Percentiles rank a stretch among this genome's conserved stretches.
These are phyloP conservation scores for Heliconius ismenius DNA, from an alignment of 2,888 invertebrate genomes.

Conservation along the genomic window DNA sequence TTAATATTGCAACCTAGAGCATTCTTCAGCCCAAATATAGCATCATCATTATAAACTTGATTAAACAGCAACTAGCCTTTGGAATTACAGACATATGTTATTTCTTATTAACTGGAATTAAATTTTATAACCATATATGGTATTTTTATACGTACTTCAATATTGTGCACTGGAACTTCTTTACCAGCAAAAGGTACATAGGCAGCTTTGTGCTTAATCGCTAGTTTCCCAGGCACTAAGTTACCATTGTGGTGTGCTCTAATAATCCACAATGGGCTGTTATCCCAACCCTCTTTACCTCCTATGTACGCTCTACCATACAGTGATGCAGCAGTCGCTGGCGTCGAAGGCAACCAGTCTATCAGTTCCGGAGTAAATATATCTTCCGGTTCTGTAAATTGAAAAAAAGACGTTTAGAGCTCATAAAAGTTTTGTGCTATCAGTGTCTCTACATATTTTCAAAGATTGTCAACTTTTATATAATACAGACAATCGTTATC, in stretches of 20 bases:
- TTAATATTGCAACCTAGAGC: not conserved
- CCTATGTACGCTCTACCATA: slow-evolving; percentile 63
- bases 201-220: slow-evolving; percentile 65
- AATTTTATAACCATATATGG: not conserved
- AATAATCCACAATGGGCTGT: slow-evolving; percentile 73
- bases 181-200: slow-evolving; percentile 65
- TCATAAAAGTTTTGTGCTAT: not conserved
- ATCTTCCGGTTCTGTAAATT: slow-evolving; percentile 41
- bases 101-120: not conserved
- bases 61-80: not conserved
- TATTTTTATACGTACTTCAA: slow-evolving; percentile 62
- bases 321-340: slow-evolving; percentile 54
- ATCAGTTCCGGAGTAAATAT: slow-evolving; percentile 34
- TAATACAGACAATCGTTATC: not conserved
- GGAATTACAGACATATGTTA: not conserved
- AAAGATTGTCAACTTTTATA: not conserved
- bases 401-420: not conserved
- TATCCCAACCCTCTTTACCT: slow-evolving; percentile 73
- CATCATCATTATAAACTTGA: not conserved
- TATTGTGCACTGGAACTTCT: slow-evolving; percentile 72
- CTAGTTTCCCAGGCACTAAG: slow-evolving; percentile 71
- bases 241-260: slow-evolving; percentile 71
- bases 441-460: not conserved
- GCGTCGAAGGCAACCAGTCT: slow-evolving; percentile 66
- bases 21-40: not conserved